Evolutionary conservation across 2,888 invertebrate species (phyloP), one percentile per base, ranked within the genome.

Genomic region (Griposia aprilina): DNA sequence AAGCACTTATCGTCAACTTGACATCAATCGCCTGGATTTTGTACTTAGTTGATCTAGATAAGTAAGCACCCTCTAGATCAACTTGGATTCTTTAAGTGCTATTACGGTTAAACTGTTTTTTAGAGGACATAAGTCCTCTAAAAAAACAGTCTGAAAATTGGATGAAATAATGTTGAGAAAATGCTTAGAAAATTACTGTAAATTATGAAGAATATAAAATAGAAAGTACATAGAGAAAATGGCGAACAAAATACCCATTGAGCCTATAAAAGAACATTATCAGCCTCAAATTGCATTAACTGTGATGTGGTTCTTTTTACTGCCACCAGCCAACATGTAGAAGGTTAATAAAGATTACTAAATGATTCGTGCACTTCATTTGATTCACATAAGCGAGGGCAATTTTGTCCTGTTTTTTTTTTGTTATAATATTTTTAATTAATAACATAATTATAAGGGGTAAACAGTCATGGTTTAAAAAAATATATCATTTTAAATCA

Each of bases 1-100:
- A 55, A 78, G 75, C 80, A 62, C 79, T 86, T 83, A 86, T 71
- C 87, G 60, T 62, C 15, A 57, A 57, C 65, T 60, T 74, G 66
- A 74, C 69, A 82, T 48, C 68, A 45, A 69, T 84, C 67, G 68
- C n/a, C 26, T 69, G 30, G 74, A 82, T 87, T 85, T 74, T 60
- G 45, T 72, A 45, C 76, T 62, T 30, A 69, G 63, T 65, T 8
- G 41, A 73, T 69, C 55, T 65, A 69, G 81, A 82, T 72, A 82
- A 55, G 79, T 55, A 55, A 78, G n/a, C 41, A 30, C 15, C 62
- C n/a, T 65, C 55, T 41, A 36, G 15, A 67, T 45, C 52, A n/a
- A n/a, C 41, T 26, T 8, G 45, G 30, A 36, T 36, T 45, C 15
- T 62, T 20, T 17, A 41, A 62, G 7, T 41, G 52, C 45, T 77